A percentile compares a stretch with the other conserved stretches of the same genome.
phyloP scores from a whole-genome alignment of 2,797 vertebrate species.

The Chanos chanos region DNA sequence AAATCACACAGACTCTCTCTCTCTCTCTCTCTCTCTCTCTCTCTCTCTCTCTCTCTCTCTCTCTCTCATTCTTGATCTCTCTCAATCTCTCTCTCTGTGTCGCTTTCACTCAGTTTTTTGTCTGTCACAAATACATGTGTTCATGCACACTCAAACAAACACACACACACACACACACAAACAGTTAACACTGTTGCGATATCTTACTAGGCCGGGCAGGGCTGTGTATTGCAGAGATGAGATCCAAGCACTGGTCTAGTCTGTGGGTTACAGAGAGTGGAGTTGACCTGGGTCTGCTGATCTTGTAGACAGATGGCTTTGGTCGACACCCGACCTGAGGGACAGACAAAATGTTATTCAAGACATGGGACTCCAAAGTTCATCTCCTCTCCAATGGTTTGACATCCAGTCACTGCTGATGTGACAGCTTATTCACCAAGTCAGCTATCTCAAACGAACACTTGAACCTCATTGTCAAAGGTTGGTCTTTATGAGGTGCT shows the following conservation, averaged over 20 bases:
- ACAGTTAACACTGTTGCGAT: background rate
- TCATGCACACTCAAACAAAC: background rate
- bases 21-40: no score
- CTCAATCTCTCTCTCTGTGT: no score
- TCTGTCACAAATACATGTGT: background rate
- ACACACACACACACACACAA: conserved; percentile 1
- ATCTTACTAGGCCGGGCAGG: conserved; percentile 91
- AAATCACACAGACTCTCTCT: no score
- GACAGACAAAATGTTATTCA: background rate
- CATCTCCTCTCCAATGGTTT: background rate
- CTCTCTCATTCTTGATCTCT: no score
- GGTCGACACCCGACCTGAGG: conserved; percentile 81
- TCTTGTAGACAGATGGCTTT: conserved; percentile 91
- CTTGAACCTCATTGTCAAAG: background rate
- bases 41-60: no score
- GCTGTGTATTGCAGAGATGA: conserved; percentile 84
- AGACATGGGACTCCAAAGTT: background rate
- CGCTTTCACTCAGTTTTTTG: no score
- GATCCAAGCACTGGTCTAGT: conserved; percentile 77
- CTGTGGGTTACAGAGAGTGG: conserved; percentile 79
- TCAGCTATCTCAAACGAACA: background rate
- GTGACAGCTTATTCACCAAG: background rate
- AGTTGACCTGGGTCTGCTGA: conserved; percentile 82
- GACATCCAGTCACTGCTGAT: background rate
- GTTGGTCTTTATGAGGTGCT: conserved; percentile 19